Conservation (phyloP, 2,113 vertebrate species). For the Pituophis catenifer region DNA sequence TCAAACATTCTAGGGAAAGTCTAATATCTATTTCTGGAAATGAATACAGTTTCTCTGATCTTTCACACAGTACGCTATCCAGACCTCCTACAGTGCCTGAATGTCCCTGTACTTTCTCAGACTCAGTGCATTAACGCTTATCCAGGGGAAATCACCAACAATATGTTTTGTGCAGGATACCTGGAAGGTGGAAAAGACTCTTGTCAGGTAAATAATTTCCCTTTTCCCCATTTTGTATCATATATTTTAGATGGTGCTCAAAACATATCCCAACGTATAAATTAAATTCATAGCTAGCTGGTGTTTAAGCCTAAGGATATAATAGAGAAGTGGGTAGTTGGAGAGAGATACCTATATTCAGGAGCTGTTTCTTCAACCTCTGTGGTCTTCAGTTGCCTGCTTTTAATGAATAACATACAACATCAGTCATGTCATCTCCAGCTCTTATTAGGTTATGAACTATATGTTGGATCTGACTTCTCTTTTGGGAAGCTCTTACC, state of each 20-base stretch:
- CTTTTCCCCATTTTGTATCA: background rate
- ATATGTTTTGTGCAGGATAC: conserved; percentile 82
- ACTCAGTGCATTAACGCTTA: conserved; percentile 69
- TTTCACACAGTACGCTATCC: conserved; percentile 65
- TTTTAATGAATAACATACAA: background rate
- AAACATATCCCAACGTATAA: background rate
- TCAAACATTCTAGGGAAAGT: background rate
- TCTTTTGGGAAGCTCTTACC: background rate
- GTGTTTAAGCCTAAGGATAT: background rate
- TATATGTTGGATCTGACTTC: background rate
- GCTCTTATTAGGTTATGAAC: background rate
- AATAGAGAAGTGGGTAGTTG: background rate
- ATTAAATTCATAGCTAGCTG: background rate
- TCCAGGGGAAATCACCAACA: conserved; percentile 76
- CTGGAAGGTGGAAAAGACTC: conserved; percentile 80
- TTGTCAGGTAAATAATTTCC: conserved; percentile 72
- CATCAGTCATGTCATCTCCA: background rate
- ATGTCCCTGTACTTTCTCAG: conserved; percentile 74
- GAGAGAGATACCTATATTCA: background rate
- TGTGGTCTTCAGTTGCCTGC: background rate
- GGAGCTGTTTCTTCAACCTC: background rate
- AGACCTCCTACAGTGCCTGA: conserved; percentile 72
- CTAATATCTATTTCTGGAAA: background rate
- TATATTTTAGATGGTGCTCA: background rate
- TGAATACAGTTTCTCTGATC: background rate